Base-by-base conservation (phyloP, 92 coral and sea anemone genomes). In the Phenganax stokvisi region DNA sequence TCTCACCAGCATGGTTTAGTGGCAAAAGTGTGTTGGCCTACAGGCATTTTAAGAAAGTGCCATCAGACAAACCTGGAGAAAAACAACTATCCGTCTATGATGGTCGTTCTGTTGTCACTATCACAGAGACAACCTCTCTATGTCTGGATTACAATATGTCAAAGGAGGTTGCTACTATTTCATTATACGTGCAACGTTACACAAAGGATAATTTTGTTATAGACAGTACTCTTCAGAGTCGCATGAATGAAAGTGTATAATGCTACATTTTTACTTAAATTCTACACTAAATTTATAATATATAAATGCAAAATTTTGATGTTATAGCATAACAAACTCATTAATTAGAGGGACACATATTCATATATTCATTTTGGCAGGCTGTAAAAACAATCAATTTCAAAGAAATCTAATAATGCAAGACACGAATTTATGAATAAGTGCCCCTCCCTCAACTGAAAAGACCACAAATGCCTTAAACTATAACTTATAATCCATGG, bases 21-120 rank as follows among this genome's bases (percentile, higher is more conserved):
- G 65, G 65, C n/a, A 7, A 59, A 25, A 59, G 65, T 1, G 27
- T 59, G 65, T 25, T 67, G 12, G 17, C 73, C 73, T 67, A 67
- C 30, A 67, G 73, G 31, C 73, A 27, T 67, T 67, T 67, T 67
- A 67, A 67, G 30, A 67, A 67, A 13, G 37, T 81, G 77, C 79
- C 84, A 68, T 28, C 68, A 13, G 47, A 55, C 54, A 64, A 17
- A 29, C 11, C 0, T 51, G 84, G 78, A 11, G 72, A 56, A 62
- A 81, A 81, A 75, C 54, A 54, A 31, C 37, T 81, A 30, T 81
- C 79, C 1, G 76, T 70, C 15, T 81, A 25, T 55, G 70, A 81
- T 54, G 68, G 84, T 75, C 64, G 79, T 53, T 81, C 84, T 56
- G 66, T 70, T 81, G 78, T 81, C 13, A 66, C 72, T 25, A 12